phyloP scores from a whole-genome alignment of 2,888 invertebrate genomes.

The Drepana falcataria region DNA sequence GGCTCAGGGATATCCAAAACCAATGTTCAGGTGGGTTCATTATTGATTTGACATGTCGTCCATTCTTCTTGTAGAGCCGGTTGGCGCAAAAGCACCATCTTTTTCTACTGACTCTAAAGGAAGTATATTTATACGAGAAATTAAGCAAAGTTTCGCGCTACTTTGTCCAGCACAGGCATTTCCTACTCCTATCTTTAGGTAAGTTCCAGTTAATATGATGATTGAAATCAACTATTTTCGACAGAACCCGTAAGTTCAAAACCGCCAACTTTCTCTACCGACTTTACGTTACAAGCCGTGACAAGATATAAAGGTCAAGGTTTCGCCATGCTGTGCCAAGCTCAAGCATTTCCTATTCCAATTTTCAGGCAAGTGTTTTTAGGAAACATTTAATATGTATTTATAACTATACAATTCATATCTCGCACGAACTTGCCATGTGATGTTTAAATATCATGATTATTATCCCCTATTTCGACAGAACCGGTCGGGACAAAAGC shows the following conservation, averaged over 20 bases:
- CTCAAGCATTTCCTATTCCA: constrained; percentile 84
- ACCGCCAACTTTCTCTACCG: constrained; percentile 79
- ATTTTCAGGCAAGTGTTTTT: constrained; percentile 81
- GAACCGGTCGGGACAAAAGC: constrained; percentile 84
- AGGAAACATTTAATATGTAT: background rate
- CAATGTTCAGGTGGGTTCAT: constrained; percentile 81
- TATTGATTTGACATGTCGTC: background rate
- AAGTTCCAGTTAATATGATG: constrained; percentile 35
- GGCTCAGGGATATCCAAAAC: constrained; percentile 81
- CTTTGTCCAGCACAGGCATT: constrained; percentile 81
- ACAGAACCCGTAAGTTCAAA: constrained; percentile 81
- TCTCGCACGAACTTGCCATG: background rate
- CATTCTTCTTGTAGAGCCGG: constrained; percentile 73
- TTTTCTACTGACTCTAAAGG: constrained; percentile 81
- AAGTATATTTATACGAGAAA: constrained; percentile 79
- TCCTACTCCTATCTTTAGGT: constrained; percentile 83
- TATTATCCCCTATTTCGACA: constrained; percentile 44
- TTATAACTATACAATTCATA: background rate
- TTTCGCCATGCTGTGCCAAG: constrained; percentile 83
- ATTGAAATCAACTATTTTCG: constrained; percentile 33
- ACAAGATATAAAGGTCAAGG: constrained; percentile 75
- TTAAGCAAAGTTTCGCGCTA: constrained; percentile 79
- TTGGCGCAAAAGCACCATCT: constrained; percentile 80
- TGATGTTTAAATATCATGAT: background rate
- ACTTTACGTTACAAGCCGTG: constrained; percentile 80